Percentiles rank a stretch among this genome's conserved stretches.
Evolutionary conservation across 2,888 invertebrate genomes (phyloP).

Genomic region (Apodemia zela): DNA sequence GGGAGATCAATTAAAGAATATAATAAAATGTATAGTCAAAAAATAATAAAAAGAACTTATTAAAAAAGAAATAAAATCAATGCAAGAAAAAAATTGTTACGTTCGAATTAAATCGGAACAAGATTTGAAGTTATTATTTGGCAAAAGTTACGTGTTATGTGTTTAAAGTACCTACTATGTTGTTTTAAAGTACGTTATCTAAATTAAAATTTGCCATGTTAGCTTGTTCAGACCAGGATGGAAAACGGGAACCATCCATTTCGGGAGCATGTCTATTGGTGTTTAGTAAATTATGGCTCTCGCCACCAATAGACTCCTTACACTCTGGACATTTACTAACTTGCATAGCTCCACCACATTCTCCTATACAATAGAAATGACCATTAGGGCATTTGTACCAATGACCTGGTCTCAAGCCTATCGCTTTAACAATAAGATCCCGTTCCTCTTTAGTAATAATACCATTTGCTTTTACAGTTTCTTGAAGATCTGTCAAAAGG

Average conservation of each 20-base stretch:
- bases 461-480: slow-evolving; percentile 41
- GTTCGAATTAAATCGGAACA: too few species aligned
- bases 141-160: too few species aligned
- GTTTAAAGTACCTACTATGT: too few species aligned
- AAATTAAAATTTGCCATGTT: slow-evolving; percentile 56
- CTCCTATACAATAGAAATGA: slow-evolving; percentile 83
- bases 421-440: slow-evolving; percentile 76
- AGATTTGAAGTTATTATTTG: too few species aligned
- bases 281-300: slow-evolving; percentile 40
- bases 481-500: slow-evolving; percentile 42
- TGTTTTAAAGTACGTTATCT: background rate
- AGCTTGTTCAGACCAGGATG: slow-evolving; percentile 68
- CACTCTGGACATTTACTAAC: slow-evolving; percentile 79
- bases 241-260: slow-evolving; percentile 61
- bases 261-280: slow-evolving; percentile 72
- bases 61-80: too few species aligned
- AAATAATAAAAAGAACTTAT: too few species aligned
- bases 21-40: too few species aligned
- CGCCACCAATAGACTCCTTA: slow-evolving; percentile 76
- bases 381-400: slow-evolving; percentile 88
- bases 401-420: slow-evolving; percentile 78
- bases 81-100: too few species aligned
- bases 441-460: slow-evolving; percentile 58
- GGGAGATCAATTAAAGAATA: too few species aligned
- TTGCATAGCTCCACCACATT: slow-evolving; percentile 84